These are phyloP conservation scores for Latrodectus elegans DNA, from an alignment of 2,888 invertebrate species.

Conservation along the genomic window DNA sequence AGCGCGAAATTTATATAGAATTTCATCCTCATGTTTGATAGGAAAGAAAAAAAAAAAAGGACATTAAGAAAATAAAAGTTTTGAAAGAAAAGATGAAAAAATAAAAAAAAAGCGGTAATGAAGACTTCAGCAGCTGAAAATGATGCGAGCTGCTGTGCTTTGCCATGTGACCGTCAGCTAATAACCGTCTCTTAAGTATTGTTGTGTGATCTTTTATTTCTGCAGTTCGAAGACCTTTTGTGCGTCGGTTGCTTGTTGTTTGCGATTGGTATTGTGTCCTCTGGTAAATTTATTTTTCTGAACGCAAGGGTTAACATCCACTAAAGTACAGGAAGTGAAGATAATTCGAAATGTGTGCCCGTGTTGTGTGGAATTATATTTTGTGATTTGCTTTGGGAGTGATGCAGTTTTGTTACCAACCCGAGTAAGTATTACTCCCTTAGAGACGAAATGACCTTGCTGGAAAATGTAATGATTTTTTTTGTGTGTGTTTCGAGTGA, in stretches of 20 bases:
- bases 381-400: too few species aligned
- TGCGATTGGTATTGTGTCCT: neutral
- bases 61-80: too few species aligned
- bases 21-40: conserved; percentile 21
- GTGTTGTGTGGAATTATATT: too few species aligned
- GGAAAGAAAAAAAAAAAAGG: neutral
- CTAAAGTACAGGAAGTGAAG: too few species aligned
- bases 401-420: too few species aligned
- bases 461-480: too few species aligned
- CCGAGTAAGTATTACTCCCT: too few species aligned
- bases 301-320: too few species aligned
- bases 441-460: too few species aligned
- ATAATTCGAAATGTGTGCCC: too few species aligned
- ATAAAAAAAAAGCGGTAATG: neutral
- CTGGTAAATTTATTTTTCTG: neutral
- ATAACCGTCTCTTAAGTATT: neutral
- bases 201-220: neutral
- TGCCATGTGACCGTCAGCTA: neutral
- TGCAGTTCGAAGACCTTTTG: neutral
- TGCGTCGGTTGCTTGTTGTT: neutral
- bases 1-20: conserved; percentile 40
- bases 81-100: neutral
- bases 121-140: neutral
- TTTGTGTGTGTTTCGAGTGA: too few species aligned
- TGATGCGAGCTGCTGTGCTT: neutral